Evolutionary conservation across 2,113 vertebrate species (phyloP).

Genomic region (Thermophis baileyi): DNA sequence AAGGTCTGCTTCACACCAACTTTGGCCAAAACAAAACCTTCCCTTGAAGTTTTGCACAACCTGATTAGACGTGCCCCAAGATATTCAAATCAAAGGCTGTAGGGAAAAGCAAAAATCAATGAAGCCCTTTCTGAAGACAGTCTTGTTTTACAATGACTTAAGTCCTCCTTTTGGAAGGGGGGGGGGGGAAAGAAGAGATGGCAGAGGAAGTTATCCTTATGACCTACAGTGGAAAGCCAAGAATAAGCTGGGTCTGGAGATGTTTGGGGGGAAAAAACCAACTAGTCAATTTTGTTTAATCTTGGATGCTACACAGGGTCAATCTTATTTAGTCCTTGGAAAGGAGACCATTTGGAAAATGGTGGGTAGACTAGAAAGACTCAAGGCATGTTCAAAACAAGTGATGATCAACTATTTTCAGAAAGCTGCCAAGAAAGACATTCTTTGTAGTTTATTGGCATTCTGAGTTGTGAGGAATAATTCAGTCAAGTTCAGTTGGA

Average conservation of each 20-base stretch:
- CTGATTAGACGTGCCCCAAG: not conserved
- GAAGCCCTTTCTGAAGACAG: not conserved
- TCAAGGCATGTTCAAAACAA: not conserved
- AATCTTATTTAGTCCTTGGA: not conserved
- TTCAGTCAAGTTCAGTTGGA: not conserved
- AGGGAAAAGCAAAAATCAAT: not conserved
- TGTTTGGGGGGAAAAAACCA: not conserved
- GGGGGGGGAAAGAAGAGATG: too few species aligned
- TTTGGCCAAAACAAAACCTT: not conserved
- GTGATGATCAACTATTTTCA: not conserved
- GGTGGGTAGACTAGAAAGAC: not conserved
- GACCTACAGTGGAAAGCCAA: not conserved
- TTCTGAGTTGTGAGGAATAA: not conserved
- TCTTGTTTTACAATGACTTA: not conserved
- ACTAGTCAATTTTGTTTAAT: not conserved
- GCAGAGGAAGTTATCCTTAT: not conserved
- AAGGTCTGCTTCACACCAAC: not conserved
- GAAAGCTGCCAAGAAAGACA: not conserved
- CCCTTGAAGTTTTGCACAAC: not conserved
- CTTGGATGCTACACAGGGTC: not conserved
- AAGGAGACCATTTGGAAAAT: not conserved
- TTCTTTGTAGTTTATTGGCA: too few species aligned
- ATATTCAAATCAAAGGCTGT: not conserved
- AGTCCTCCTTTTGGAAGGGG: not conserved
- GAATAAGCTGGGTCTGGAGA: not conserved